Conservation (phyloP, 2,113 vertebrate species). For the Chloropsis hardwickii region DNA sequence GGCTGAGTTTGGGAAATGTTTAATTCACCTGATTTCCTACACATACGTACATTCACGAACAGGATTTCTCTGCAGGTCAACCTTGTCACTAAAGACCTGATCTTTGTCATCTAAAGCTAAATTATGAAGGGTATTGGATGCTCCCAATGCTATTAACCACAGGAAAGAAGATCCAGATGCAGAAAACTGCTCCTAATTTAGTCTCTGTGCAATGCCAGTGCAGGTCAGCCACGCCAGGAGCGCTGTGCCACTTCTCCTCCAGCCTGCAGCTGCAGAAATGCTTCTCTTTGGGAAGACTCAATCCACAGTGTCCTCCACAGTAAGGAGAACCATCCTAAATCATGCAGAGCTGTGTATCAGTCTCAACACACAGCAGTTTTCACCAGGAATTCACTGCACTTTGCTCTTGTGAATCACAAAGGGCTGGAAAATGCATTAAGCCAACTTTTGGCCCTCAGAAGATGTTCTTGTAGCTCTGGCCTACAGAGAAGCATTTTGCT, state of each 20-base stretch:
- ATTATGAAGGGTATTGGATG: not conserved
- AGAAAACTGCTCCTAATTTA: not conserved
- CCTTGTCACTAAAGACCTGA: not conserved
- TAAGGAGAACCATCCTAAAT: not conserved
- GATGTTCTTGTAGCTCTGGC: not conserved
- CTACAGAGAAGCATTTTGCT: not conserved
- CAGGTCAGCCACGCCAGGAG: rapidly evolving
- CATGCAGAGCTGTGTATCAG: not conserved
- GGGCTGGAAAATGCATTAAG: not conserved
- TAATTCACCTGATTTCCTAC: not conserved
- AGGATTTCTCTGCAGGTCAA: not conserved
- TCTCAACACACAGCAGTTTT: too few species aligned
- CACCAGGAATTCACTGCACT: not conserved
- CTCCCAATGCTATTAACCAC: not conserved
- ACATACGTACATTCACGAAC: rapidly evolving
- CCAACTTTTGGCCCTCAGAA: not conserved
- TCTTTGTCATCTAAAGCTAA: not conserved
- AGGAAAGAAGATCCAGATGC: not conserved
- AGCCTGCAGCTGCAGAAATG: not conserved
- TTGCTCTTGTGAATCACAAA: not conserved
- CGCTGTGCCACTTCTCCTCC: not conserved
- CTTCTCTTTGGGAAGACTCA: not conserved
- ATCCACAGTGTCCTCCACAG: rapidly evolving
- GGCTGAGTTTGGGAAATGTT: rapidly evolving
- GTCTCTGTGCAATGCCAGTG: not conserved